phyloP scores from a whole-genome alignment of 1,140 invertebrate genomes.

The Lasioglossum baleicum region DNA sequence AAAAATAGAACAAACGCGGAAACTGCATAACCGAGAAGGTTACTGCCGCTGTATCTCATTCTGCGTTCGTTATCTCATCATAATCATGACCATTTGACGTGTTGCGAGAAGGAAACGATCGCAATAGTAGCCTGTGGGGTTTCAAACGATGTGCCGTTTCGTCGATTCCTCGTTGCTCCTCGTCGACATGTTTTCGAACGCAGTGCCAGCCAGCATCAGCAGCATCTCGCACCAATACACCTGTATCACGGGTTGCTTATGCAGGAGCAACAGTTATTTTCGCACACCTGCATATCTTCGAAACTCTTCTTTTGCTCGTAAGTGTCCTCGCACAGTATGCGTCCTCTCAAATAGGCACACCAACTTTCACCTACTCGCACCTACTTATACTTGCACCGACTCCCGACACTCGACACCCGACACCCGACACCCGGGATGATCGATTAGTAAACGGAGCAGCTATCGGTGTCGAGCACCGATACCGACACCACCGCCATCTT shows the following conservation, averaged over 20 bases:
- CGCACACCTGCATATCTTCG: conserved; percentile 59
- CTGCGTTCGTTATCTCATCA: conserved; percentile 79
- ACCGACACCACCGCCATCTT: conserved; percentile 56
- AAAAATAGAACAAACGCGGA: conserved; percentile 75
- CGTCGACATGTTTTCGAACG: conserved; percentile 52
- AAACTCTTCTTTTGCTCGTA: conserved; percentile 34
- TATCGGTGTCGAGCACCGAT: conserved; percentile 57
- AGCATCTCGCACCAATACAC: conserved; percentile 18
- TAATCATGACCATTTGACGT: conserved; percentile 51
- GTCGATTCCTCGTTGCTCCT: conserved; percentile 3
- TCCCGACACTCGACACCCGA: conserved; percentile 63
- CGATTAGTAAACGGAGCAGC: conserved; percentile 72
- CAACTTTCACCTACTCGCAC: conserved; percentile 39
- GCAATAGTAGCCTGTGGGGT: conserved; percentile 4
- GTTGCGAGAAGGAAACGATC: conserved; percentile 24
- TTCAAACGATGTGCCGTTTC: conserved; percentile 24
- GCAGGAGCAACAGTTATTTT: conserved; percentile 50
- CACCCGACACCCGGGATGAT: conserved; percentile 71
- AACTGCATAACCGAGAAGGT: conserved; percentile 77
- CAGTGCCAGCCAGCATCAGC: not conserved
- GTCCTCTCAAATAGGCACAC: conserved; percentile 42
- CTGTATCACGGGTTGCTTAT: conserved; percentile 30
- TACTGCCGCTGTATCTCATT: conserved; percentile 78
- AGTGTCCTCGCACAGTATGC: conserved; percentile 32
- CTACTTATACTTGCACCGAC: conserved; percentile 38